These are phyloP conservation scores for Centroberyx gerrardi DNA, from an alignment of 2,797 vertebrate genomes.

Conservation along the genomic window DNA sequence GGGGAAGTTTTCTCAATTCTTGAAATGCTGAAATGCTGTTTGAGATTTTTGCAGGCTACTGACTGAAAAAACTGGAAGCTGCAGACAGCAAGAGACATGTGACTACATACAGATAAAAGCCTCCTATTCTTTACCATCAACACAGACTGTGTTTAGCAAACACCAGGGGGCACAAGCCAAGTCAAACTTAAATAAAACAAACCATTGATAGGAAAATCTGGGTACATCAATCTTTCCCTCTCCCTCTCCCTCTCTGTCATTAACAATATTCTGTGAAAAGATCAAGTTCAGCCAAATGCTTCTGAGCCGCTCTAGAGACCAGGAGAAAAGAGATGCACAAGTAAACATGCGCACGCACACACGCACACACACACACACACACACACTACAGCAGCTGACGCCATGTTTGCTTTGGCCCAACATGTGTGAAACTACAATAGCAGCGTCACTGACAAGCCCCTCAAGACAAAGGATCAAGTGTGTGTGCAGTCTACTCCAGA, in stretches of 20 bases:
- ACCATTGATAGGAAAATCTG: conserved; percentile 24
- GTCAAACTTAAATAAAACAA: not conserved
- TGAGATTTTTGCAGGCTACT: conserved; percentile 17
- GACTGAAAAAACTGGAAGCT: conserved; percentile 20
- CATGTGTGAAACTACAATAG: conserved; percentile 73
- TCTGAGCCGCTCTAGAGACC: conserved; percentile 18
- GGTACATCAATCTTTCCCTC: not conserved
- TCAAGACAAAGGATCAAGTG: conserved; percentile 69
- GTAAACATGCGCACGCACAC: conserved; percentile 35
- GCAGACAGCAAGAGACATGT: conserved; percentile 7
- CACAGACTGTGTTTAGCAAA: not conserved
- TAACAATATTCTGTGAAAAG: conserved; percentile 25
- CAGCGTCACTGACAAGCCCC: conserved; percentile 61
- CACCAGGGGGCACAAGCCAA: not conserved
- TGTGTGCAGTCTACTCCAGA: conserved; percentile 40
- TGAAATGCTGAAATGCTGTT: not conserved
- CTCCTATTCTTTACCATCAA: conserved; percentile 11
- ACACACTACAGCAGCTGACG: conserved; percentile 62
- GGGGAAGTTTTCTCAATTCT: too few relatives aligned
- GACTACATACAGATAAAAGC: conserved; percentile 24
- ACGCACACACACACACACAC: conserved; percentile 32
- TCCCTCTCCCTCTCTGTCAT: not conserved
- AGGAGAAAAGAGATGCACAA: conserved; percentile 26
- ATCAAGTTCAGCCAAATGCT: conserved; percentile 48
- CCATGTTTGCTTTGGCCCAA: conserved; percentile 73